Evolutionary conservation across 2,797 vertebrate genomes (phyloP).

Genomic region (Sebastes miniatus): DNA sequence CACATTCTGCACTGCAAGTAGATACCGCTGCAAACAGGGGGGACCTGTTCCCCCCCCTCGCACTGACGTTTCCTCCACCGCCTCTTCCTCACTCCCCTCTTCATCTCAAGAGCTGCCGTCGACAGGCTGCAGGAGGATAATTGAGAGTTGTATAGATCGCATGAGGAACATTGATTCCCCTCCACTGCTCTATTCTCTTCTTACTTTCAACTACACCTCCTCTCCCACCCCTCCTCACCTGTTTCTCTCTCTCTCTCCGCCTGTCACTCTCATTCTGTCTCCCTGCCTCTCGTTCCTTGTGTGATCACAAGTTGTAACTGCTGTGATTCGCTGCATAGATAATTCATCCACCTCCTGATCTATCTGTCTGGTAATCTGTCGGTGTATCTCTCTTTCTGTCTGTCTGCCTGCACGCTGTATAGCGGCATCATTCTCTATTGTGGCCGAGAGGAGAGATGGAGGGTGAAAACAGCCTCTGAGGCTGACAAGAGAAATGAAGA

Average conservation of each 20-base stretch:
- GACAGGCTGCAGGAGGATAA: slow-evolving; percentile 75
- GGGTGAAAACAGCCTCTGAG: slow-evolving; percentile 17
- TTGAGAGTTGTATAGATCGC: slow-evolving; percentile 78
- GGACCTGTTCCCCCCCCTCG: neutral
- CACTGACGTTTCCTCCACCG: slow-evolving; percentile 15
- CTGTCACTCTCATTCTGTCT: slow-evolving; percentile 46
- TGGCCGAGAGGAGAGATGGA: slow-evolving; percentile 22
- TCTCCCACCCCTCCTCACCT: slow-evolving; percentile 29
- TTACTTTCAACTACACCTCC: slow-evolving; percentile 53
- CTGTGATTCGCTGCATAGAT: slow-evolving; percentile 71
- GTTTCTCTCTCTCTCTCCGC: slow-evolving; percentile 20
- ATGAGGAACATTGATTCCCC: slow-evolving; percentile 72
- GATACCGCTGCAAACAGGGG: slow-evolving; percentile 30
- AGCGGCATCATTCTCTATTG: slow-evolving; percentile 24
- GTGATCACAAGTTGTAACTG: slow-evolving; percentile 69
- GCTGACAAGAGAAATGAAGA: slow-evolving; percentile 21
- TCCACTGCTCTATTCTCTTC: slow-evolving; percentile 56
- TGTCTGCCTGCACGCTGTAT: neutral
- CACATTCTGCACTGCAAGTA: slow-evolving; percentile 38
- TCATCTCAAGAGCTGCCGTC: slow-evolving; percentile 67
- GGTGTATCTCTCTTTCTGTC: slow-evolving; percentile 22
- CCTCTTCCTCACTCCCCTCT: slow-evolving; percentile 44
- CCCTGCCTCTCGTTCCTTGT: slow-evolving; percentile 40
- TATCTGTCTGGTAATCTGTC: slow-evolving; percentile 60
- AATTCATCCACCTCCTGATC: slow-evolving; percentile 67